Evolutionary conservation across 2,888 invertebrate genomes (phyloP).

Genomic region (Xanthorhoe spadicearia): DNA sequence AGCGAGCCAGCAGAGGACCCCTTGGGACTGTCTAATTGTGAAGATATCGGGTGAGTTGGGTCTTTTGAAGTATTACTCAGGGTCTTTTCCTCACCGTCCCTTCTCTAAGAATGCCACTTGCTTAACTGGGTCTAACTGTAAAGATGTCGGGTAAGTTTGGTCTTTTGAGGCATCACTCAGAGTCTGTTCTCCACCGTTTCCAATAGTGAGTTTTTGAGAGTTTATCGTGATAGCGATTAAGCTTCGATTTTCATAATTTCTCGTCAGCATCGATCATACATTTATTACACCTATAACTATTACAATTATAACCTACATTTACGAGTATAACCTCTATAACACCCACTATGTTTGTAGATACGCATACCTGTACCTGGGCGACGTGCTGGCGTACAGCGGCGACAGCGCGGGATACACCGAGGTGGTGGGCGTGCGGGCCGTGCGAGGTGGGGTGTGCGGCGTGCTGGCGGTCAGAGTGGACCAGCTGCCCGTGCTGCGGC

Average conservation of each 20-base stretch:
- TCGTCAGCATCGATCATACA: background rate
- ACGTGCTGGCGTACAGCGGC: constrained; percentile 55
- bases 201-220: too few species aligned
- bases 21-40: constrained; percentile 60
- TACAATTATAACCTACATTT: too few species aligned
- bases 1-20: constrained; percentile 69
- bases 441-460: constrained; percentile 52
- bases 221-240: background rate
- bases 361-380: constrained; percentile 65
- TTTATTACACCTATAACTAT: too few species aligned
- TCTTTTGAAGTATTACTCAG: background rate
- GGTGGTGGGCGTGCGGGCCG: constrained; percentile 53
- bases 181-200: too few species aligned
- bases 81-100: too few species aligned
- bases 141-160: too few species aligned
- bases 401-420: constrained; percentile 57
- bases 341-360: constrained; percentile 46
- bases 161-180: too few species aligned
- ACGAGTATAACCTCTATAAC: too few species aligned
- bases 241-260: background rate
- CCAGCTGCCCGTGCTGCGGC: constrained; percentile 56
- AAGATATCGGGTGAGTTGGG: constrained; percentile 61
- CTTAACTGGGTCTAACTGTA: too few species aligned
- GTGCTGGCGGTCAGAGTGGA: constrained; percentile 61
- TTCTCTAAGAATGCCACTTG: too few species aligned